Evolutionary conservation across 2,797 vertebrate species (phyloP).

Genomic region (Spondyliosoma cantharus): DNA sequence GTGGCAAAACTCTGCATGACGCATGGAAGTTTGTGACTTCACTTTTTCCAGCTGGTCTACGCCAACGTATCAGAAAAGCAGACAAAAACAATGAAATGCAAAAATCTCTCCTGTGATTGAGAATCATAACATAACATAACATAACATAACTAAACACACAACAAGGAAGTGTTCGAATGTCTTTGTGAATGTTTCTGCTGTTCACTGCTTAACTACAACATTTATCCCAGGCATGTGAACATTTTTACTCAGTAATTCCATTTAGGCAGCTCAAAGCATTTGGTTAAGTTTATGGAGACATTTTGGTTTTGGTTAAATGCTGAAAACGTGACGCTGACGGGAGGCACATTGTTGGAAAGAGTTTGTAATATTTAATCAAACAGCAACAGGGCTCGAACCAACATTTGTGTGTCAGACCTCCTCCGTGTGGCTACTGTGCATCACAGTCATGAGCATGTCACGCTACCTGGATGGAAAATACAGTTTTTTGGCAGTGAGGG

Average conservation of each 20-base stretch:
- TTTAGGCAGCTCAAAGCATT: background rate
- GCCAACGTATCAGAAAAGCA: no score
- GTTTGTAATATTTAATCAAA: background rate
- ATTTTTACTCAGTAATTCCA: background rate
- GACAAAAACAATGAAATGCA: no score
- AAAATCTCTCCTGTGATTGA: no score
- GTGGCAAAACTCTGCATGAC: no score
- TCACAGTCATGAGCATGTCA: background rate
- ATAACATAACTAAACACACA: no score
- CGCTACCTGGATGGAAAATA: background rate
- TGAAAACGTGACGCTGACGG: background rate
- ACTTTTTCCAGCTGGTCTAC: no score
- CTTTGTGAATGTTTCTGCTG: no score
- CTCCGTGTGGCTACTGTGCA: background rate
- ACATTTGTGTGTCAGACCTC: background rate
- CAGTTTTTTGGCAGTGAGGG: background rate
- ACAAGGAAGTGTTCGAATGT: no score
- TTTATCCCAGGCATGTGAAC: no score
- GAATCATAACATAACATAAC: no score
- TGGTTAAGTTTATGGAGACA: background rate
- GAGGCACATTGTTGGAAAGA: background rate
- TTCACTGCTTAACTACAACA: no score
- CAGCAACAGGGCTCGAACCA: background rate
- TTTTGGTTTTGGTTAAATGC: background rate
- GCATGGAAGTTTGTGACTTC: no score